Percentiles rank a stretch among this genome's conserved stretches.
phyloP scores from a whole-genome alignment of 1,140 invertebrate genomes.

The Calycopis cecrops region DNA sequence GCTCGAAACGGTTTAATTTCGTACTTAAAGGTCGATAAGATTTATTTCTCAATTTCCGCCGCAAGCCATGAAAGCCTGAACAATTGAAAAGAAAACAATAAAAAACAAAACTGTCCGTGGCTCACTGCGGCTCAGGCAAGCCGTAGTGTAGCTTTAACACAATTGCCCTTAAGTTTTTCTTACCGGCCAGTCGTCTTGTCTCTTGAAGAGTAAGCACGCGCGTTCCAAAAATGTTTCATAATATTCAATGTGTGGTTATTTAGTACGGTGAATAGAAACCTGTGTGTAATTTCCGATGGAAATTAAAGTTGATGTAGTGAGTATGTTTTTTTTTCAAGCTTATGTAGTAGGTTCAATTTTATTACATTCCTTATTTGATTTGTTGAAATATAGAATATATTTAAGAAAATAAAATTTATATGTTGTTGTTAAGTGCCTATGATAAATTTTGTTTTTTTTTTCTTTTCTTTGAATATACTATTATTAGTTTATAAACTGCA shows the following conservation, averaged over 20 bases:
- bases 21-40: constrained; percentile 14
- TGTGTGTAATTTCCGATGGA: constrained; percentile 40
- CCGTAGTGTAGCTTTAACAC: not conserved
- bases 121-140: not conserved
- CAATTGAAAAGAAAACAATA: not conserved
- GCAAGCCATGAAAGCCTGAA: not conserved
- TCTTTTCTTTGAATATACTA: too few species aligned
- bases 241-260: constrained; percentile 9
- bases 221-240: constrained; percentile 24
- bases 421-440: too few species aligned
- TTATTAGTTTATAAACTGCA: too few species aligned
- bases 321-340: constrained; percentile 18
- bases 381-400: too few species aligned
- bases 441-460: too few species aligned
- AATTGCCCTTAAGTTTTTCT: constrained; percentile 26
- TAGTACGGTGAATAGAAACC: too few species aligned
- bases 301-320: constrained; percentile 57
- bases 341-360: not conserved
- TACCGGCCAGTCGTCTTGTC: constrained; percentile 26
- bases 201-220: constrained; percentile 27
- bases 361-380: too few species aligned
- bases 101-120: too few species aligned
- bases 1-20: constrained; percentile 7
- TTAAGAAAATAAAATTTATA: too few species aligned
- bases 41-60: constrained; percentile 24